These are phyloP conservation scores for Accipiter virgatus DNA, from an alignment of 2,113 vertebrate species.

Conservation along the genomic window DNA sequence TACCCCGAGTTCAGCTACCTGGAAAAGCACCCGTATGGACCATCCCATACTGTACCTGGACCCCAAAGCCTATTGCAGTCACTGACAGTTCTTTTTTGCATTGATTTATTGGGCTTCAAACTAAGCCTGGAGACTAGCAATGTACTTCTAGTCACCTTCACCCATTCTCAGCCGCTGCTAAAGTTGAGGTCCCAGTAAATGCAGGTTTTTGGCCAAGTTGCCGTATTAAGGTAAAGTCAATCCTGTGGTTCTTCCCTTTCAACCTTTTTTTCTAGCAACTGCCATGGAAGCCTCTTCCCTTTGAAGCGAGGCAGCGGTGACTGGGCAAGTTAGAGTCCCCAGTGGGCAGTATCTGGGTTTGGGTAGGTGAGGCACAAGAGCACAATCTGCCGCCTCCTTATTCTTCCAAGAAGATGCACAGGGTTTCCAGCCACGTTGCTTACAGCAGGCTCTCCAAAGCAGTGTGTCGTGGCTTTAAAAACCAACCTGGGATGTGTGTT, in stretches of 20 bases:
- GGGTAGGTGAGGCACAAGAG: neutral
- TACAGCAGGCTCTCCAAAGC: neutral
- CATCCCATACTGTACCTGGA: neutral
- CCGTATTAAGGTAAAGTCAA: neutral
- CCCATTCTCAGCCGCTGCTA: neutral
- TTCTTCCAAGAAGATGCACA: neutral
- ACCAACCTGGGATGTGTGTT: too few species aligned
- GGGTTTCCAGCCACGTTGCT: neutral
- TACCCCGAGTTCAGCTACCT: neutral
- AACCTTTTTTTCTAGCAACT: neutral
- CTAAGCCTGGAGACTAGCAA: neutral
- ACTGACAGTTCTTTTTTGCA: neutral
- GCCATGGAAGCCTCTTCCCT: neutral
- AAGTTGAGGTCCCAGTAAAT: neutral
- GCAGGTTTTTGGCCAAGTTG: neutral
- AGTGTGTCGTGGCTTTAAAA: neutral
- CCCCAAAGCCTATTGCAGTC: neutral
- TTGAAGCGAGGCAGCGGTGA: neutral
- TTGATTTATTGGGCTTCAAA: neutral
- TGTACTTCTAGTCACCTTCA: neutral
- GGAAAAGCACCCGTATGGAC: fast-evolving
- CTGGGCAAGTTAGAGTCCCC: neutral
- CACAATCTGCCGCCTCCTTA: neutral
- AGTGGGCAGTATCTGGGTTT: neutral
- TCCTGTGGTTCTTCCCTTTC: neutral